These are phyloP conservation scores for Cyclophora albipunctata DNA, from an alignment of 2,888 invertebrate species.

Conservation along the genomic window DNA sequence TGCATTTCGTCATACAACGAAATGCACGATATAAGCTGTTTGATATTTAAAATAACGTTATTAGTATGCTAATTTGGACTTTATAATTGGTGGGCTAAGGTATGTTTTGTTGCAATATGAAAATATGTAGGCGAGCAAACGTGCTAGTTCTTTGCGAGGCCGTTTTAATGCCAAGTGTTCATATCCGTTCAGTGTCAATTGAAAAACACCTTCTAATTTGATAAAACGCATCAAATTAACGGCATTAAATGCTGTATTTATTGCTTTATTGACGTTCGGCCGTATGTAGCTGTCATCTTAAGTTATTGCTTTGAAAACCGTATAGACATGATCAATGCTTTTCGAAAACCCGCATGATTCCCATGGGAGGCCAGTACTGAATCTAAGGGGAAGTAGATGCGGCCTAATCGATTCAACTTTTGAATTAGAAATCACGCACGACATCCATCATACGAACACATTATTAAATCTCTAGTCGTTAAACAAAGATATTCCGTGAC, in stretches of 20 bases:
- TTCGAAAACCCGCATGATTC: too few relatives aligned
- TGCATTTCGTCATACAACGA: slow-evolving; percentile 43
- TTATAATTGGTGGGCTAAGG: slow-evolving; percentile 20
- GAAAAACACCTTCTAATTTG: slow-evolving; percentile 9
- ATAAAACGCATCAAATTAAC: not conserved
- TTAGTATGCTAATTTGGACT: slow-evolving; percentile 17
- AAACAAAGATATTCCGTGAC: not conserved
- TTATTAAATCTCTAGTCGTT: too few relatives aligned
- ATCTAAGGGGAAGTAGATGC: too few relatives aligned
- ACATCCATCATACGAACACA: too few relatives aligned
- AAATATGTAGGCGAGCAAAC: slow-evolving; percentile 38
- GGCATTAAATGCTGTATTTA: too few relatives aligned
- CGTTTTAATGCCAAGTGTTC: slow-evolving; percentile 55
- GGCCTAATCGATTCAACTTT: too few relatives aligned
- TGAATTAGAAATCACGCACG: too few relatives aligned
- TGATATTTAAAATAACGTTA: not conserved
- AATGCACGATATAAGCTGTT: slow-evolving; percentile 22
- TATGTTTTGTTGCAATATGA: slow-evolving; percentile 16
- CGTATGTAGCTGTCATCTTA: too few relatives aligned
- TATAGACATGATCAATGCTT: too few relatives aligned
- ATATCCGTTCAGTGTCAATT: slow-evolving; percentile 50
- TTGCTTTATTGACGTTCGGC: too few relatives aligned
- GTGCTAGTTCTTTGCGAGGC: slow-evolving; percentile 56
- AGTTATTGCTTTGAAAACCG: too few relatives aligned
- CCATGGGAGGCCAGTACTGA: too few relatives aligned